A percentile compares a stretch with the other conserved stretches of the same genome.
Evolutionary conservation across 2,113 vertebrate species (phyloP).

Genomic region (Hassar affinis): DNA sequence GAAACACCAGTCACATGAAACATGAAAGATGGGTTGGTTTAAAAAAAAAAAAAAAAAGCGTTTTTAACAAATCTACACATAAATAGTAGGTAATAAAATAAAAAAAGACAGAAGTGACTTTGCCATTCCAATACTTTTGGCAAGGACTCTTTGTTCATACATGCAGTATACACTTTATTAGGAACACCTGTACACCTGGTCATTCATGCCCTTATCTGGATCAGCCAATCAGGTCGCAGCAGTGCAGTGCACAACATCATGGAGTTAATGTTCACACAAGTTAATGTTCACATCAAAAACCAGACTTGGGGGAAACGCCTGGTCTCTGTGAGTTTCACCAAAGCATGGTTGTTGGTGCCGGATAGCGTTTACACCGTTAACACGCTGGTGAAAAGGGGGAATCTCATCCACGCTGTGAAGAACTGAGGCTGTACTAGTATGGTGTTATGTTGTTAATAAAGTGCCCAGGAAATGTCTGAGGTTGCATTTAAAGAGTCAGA

Average conservation of each 20-base stretch:
- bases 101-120: neutral
- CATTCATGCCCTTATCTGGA: too few species aligned
- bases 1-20: too few species aligned
- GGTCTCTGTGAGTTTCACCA: too few species aligned
- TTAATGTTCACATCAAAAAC: too few species aligned
- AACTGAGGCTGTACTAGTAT: neutral
- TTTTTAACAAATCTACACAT: neutral
- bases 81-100: neutral
- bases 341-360: too few species aligned
- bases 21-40: too few species aligned
- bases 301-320: too few species aligned
- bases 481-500: conserved; percentile 1
- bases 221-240: neutral
- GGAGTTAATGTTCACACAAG: too few species aligned
- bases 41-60: neutral
- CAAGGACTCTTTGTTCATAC: neutral
- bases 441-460: neutral
- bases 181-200: neutral
- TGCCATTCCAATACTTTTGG: neutral
- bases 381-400: neutral
- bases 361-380: too few species aligned
- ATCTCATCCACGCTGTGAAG: neutral
- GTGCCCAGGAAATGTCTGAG: neutral
- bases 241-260: neutral
- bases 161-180: neutral